These are phyloP conservation scores for Bos taurus DNA, from an alignment of 2,113 vertebrate genomes.

Conservation along the genomic window ARS-UCD2.0 NC_037350.1:36580001-36580500, in stretches of 20 bases:
- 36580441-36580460: conserved; percentile 17
- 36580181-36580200: not conserved
- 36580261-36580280: conserved; percentile 13
- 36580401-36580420: not conserved
- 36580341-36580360: conserved; percentile 1
- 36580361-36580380: conserved; percentile 30
- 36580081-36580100: not conserved
- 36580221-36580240: not conserved
- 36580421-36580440: not conserved
- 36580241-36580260: not conserved
- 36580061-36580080: not conserved
- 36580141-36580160: not conserved
- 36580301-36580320: conserved; percentile 8
- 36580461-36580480: not conserved
- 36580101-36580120: not conserved
- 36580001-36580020: not conserved
- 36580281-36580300: not conserved
- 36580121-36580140: not conserved
- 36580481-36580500: conserved; percentile 51
- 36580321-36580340: conserved; percentile 31
- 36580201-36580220: not conserved
- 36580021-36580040: not conserved
- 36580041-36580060: not conserved
- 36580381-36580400: conserved; percentile 11
- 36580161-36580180: not conserved